A percentile compares a stretch with the other conserved stretches of the same genome.
Evolutionary conservation across 1,140 invertebrate genomes (phyloP).

Genomic region (Thalassaphorura encarpata): DNA sequence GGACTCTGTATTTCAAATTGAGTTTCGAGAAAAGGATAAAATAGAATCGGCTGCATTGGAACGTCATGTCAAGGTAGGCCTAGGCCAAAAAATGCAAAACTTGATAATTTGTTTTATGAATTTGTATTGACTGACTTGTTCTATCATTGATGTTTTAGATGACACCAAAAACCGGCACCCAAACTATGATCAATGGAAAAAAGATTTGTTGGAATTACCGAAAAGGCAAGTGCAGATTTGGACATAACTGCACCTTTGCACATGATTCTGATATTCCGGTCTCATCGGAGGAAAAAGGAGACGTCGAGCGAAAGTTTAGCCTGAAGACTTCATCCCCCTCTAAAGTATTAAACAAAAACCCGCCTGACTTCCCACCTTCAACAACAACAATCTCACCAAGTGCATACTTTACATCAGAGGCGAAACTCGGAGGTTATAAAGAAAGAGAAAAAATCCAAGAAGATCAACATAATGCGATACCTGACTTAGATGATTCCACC

Average conservation of each 20-base stretch:
- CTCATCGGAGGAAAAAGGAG: no score
- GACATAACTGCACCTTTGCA: conserved; percentile 82
- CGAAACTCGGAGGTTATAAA: no score
- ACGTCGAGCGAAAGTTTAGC: no score
- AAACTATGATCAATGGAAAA: conserved; percentile 68
- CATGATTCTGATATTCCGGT: conserved; percentile 81
- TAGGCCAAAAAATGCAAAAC: no score
- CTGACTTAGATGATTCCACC: no score
- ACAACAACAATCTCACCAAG: no score
- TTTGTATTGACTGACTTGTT: conserved; percentile 60
- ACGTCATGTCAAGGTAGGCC: conserved; percentile 27
- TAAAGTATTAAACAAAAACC: no score
- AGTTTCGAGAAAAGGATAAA: conserved; percentile 17
- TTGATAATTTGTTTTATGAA: neutral
- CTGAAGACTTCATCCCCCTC: no score
- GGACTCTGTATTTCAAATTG: conserved; percentile 22
- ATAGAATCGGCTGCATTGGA: conserved; percentile 18
- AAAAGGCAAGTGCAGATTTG: conserved; percentile 80
- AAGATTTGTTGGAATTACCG: conserved; percentile 90
- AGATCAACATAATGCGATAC: no score
- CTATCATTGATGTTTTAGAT: conserved; percentile 52
- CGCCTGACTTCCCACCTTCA: no score
- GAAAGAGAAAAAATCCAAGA: no score
- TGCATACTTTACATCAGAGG: no score
- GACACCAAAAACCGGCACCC: conserved; percentile 60